Evolutionary conservation across 2,113 vertebrate species (phyloP), one percentile per base, ranked within the genome.

Genomic region (Edolisoma coerulescens): DNA sequence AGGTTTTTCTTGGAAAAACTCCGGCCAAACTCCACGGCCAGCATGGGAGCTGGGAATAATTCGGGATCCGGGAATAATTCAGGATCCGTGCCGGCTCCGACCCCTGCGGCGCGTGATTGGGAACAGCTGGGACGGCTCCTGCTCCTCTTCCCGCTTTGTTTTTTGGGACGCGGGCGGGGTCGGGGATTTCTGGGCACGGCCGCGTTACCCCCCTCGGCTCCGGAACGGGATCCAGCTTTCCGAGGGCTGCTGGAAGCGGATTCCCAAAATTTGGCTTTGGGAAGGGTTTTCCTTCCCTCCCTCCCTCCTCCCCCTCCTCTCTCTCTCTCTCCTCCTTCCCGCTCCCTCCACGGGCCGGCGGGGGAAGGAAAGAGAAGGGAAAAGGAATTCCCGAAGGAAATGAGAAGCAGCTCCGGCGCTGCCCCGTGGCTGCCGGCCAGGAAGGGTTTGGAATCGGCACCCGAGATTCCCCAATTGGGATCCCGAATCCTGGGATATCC

Each of bases 61-160:
- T n/a, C n/a, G n/a, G n/a, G n/a, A n/a, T n/a, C n/a, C n/a, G n/a
- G 92, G 42, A 93, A 89, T 94, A 74, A 82, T 88, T 93, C 69
- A 84, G 87, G 90, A 69, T 93, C 80, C 59, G 87, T 64, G 87
- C 76, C 76, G 91, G 94, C 80, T 74, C 80, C 60, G 94, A 89
- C 81, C 94, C 94, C 94, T 82, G 94, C 54, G 41, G 90, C 59
- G 90, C 30, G 30, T 82, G 93, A 88, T 91, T 88, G 84, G 70
- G 49, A 94, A 93, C 93, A 94, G 90, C 93, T 85, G 87, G 87
- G 60, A 89, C 50, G 70, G 79, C 83, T 84, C 53, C 53, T 30
- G 53, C 53, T 54, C 24, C 27, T 78, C 76, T 77, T 52, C 54
- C 56, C 23, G 84, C 75, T 88, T 63, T 84, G 79, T 69, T 50